Conservation (phyloP, 2,113 vertebrate genomes). For the Calonectris borealis region DNA sequence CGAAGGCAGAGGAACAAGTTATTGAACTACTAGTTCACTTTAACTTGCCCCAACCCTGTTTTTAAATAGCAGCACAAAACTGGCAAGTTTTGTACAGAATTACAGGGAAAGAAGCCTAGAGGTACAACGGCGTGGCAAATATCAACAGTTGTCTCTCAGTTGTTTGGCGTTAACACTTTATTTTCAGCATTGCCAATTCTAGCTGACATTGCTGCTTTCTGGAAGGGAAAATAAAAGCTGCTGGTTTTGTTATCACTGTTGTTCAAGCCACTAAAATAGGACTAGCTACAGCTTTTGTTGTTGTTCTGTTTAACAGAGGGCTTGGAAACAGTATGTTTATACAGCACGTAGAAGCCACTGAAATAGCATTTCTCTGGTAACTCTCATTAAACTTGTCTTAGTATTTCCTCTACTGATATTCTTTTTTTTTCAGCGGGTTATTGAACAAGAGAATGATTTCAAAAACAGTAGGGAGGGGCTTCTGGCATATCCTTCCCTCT, state of each 20-base stretch:
- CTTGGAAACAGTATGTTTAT: background rate
- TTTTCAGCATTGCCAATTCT: conserved; percentile 1
- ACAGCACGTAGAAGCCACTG: background rate
- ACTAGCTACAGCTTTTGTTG: background rate
- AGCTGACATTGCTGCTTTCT: conserved; percentile 7
- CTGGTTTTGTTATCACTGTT: background rate
- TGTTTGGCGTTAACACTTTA: background rate
- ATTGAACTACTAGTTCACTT: background rate
- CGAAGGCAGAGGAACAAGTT: background rate
- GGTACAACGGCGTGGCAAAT: background rate
- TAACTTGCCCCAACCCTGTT: background rate
- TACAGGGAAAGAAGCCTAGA: background rate
- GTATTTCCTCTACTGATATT: background rate
- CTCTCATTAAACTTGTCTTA: background rate
- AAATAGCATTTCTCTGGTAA: background rate
- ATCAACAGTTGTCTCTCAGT: background rate
- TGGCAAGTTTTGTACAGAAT: background rate
- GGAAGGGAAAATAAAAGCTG: background rate
- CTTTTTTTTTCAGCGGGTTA: background rate
- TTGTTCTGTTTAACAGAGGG: background rate
- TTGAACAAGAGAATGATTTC: background rate
- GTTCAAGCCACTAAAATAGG: background rate
- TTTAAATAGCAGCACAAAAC: background rate
- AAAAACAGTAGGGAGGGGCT: background rate
- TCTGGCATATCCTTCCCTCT: background rate